Evolutionary conservation across 2,797 vertebrate genomes (phyloP), one percentile per base, ranked within the genome.

Genomic region (Enteromius anoplus): DNA sequence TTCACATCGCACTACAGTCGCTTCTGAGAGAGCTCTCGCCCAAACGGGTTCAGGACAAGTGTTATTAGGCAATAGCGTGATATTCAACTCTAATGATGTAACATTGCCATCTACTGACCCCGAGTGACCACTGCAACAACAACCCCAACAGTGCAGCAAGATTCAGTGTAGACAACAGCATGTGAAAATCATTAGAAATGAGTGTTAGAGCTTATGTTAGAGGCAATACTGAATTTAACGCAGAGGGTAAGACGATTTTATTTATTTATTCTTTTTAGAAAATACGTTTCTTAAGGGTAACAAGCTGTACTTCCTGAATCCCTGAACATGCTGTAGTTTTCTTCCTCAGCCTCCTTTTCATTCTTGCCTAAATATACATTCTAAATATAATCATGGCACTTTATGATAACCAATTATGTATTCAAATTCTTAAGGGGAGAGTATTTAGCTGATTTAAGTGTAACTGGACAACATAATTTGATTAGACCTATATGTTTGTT

Each of bases 61-160:
- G 45, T 70, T 23, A 3, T 29, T 23, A 15, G n/a, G 11, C 14
- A 14, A 42, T 1, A 2, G 1, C 3, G 21, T 23, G 51, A 55
- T 1, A 11, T 51, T 72, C 9, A 4, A 40, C 5, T 29, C 23
- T 32, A 26, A 64, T 76, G 14, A 58, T 2, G n/a, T 17, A 80
- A 58, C 78, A 75, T 49, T 42, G 75, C 23, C 40, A 47, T 64
- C 75, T 77, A 19, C 40, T 64, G 75, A 21, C 17, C 40, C 23
- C 12, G 47, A 60, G 17, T 45, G 0, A 71, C 17, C 14, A 71
- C 53, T 71, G 53, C 42, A 49, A 77, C 60, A 23, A 32, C 37
- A 45, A 21, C 11, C 9, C 6, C 1, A 21, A 34, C 17, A 62
- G 40, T 19, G 66, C 11, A 42, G 5, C 37, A 23, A 68, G 3